phyloP scores from a whole-genome alignment of 1,140 invertebrate species.

The Agrypnia vestita region DNA sequence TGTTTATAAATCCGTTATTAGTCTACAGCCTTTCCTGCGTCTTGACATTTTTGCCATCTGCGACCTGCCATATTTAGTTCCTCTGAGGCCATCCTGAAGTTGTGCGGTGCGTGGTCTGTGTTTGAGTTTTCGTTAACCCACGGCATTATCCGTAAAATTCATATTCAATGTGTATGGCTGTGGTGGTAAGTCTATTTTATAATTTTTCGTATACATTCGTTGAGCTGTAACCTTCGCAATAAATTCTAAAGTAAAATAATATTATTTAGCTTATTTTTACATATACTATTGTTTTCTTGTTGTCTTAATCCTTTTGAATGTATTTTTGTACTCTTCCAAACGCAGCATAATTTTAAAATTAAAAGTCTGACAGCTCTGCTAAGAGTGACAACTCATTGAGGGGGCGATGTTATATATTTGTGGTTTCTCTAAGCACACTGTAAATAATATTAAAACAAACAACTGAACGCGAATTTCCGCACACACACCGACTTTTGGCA shows the following conservation, averaged over 20 bases:
- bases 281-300: not conserved
- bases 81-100: conserved; percentile 68
- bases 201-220: not conserved
- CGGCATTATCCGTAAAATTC: conserved; percentile 73
- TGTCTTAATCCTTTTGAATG: not conserved
- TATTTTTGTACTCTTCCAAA: not conserved
- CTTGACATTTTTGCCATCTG: conserved; percentile 39
- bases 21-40: not conserved
- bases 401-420: no score
- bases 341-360: not conserved
- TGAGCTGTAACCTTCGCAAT: no score
- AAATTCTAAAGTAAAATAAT: no score
- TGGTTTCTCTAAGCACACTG: no score
- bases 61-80: conserved; percentile 44
- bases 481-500: no score
- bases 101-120: conserved; percentile 51
- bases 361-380: not conserved
- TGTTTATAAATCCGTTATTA: no score
- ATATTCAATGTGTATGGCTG: conserved; percentile 75
- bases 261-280: conserved; percentile 3
- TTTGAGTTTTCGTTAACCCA: conserved; percentile 60
- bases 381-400: no score
- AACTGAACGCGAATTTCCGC: no score
- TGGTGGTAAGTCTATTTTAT: conserved; percentile 67
- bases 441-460: no score